Evolutionary conservation across 2,888 invertebrate genomes (phyloP).

Genomic region (Caenorhabditis virilis): DNA sequence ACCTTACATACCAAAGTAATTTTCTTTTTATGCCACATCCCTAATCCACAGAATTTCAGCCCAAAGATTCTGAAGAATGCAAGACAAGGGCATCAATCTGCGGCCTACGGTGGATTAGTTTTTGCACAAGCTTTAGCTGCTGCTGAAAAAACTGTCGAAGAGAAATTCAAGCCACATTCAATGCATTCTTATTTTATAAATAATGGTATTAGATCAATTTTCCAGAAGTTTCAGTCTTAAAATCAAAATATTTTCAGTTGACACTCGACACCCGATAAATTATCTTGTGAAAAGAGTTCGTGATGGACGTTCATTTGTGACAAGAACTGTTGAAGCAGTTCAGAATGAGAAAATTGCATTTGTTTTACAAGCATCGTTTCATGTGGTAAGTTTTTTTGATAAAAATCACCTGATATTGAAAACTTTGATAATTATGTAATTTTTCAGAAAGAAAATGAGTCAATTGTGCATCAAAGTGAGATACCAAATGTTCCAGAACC

Average conservation of each 20-base stretch:
- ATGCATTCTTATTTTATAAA: slow-evolving; percentile 63
- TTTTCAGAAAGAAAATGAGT: slow-evolving; percentile 39
- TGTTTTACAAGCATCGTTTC: slow-evolving; percentile 64
- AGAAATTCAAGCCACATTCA: slow-evolving; percentile 57
- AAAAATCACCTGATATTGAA: background rate
- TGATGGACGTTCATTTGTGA: slow-evolving; percentile 68
- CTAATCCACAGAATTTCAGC: slow-evolving; percentile 38
- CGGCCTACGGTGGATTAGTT: slow-evolving; percentile 63
- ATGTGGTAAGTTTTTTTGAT: slow-evolving; percentile 36
- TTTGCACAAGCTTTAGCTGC: slow-evolving; percentile 62
- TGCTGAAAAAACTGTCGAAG: slow-evolving; percentile 57
- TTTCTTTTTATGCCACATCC: too few species aligned
- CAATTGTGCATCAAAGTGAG: slow-evolving; percentile 42
- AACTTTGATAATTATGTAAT: background rate
- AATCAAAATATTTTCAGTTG: slow-evolving; percentile 42
- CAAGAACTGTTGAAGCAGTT: slow-evolving; percentile 69
- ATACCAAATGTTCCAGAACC: slow-evolving; percentile 52
- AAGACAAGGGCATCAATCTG: slow-evolving; percentile 40
- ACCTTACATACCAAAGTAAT: too few species aligned
- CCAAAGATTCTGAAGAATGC: slow-evolving; percentile 37
- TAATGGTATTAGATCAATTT: slow-evolving; percentile 45
- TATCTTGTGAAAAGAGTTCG: slow-evolving; percentile 70
- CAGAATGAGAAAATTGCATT: slow-evolving; percentile 70
- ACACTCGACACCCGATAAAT: slow-evolving; percentile 67
- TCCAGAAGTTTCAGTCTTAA: background rate